Base-by-base conservation (phyloP, 2,797 vertebrate species). In the Steatocranus sp. region DNA sequence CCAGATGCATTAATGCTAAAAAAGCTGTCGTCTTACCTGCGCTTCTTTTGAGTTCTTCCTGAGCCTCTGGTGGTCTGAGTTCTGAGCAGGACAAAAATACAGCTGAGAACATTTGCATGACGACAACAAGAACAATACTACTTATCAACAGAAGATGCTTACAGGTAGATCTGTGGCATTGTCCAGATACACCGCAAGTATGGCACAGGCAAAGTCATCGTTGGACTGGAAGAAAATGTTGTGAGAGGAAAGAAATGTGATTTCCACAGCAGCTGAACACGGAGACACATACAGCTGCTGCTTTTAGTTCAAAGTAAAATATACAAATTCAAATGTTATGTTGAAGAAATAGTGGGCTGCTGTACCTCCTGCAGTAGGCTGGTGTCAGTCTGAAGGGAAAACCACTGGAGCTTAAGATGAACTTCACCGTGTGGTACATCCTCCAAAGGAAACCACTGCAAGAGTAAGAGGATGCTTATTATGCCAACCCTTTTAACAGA, bases 131-230 rank as follows among this genome's bases (percentile, higher is more conserved):
- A 49, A 20, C 27, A 50, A 43, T n/a, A 8, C 11, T 10, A 17
- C 8, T 10, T 5, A 11, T 8, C 3, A 11, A 17, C 6, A 11
- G 43, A 48, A 3, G 8, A 5, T 51, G 97, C 98, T 98, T 86
- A 99, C 98, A 3, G 98, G 97, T 66, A 99, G 93, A 83, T 97
- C 97, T 56, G 97, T 97, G 43, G 97, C 98, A 0, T 86, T 95
- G 87, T 99, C 97, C 93, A 99, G 94, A 94, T 98, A 99, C 58
- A 99, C 96, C 4, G 98, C 86, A 1, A 99, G 96, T 96, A 99
- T 96, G 27, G 98, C 98, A 77, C 97, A 97, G 66, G 98, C 95
- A 38, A 95, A 86, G 63, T 97, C 95, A 2, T 93, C 89, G 2
- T 77, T 38, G 23, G 96, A 95, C 98, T 99, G 87, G 4, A 87